Conservation (phyloP, 2,797 vertebrate genomes). For the Cossypha heuglini region DNA sequence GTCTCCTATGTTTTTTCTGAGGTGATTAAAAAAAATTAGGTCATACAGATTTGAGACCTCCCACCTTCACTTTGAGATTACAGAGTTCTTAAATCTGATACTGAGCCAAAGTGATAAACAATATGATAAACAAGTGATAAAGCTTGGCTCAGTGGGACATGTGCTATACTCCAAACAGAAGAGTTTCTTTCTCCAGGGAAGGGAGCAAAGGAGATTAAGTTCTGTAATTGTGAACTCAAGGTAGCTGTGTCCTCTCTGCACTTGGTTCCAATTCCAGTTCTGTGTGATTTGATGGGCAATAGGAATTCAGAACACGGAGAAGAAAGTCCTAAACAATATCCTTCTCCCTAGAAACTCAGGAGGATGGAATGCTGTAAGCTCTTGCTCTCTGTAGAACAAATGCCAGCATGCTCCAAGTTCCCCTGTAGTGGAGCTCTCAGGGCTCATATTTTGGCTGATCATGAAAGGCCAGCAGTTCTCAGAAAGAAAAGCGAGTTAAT, state of each 20-base stretch:
- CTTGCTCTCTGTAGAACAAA: background rate
- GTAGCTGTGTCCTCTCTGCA: background rate
- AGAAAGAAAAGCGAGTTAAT: background rate
- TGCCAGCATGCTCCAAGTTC: background rate
- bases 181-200: background rate
- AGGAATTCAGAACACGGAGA: background rate
- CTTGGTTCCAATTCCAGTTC: background rate
- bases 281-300: background rate
- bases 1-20: background rate
- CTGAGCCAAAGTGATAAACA: background rate
- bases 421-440: background rate
- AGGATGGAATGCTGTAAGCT: background rate
- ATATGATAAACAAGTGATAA: background rate
- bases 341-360: background rate
- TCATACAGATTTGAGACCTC: background rate
- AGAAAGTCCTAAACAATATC: background rate
- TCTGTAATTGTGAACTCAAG: background rate
- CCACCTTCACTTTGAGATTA: background rate
- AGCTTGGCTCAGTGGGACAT: background rate
- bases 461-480: background rate
- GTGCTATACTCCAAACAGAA: rapidly evolving
- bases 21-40: background rate
- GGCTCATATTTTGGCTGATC: background rate
- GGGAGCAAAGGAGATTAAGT: background rate
- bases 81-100: background rate